Evolutionary conservation across 2,797 vertebrate species (phyloP), one percentile per base, ranked within the genome.

Genomic region (Parauchenoglanis punctatus): DNA sequence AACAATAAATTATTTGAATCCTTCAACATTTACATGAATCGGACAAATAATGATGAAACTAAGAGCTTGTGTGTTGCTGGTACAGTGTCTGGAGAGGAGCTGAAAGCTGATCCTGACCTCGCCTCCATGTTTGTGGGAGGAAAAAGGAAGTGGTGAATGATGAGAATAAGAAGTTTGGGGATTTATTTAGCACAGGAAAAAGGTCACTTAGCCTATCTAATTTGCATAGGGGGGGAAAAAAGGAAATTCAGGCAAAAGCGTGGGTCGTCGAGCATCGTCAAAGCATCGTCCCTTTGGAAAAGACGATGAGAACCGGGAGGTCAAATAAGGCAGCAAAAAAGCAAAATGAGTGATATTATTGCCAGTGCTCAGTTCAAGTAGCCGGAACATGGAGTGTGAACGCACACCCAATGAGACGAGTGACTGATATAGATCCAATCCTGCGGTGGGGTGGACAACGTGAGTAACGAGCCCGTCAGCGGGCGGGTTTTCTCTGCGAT

Each of bases 201-300:
- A 88, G 82, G 65, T 88, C 56, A 89, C 81, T 92, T 92, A 92
- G 90, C 93, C 91, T 86, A 35, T 91, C 88, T 88, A 88, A 89
- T 88, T 94, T 93, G 93, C 93, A 94, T 93, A 93, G 93, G 88
- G 85, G 54, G 65, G 91, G 83, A 80, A 91, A 93, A 56, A 78
- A 20, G 2, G 2, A 61, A 61, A 13, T 31, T 73, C 83, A 81
- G 23, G 44, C 75, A 28, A 85, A 75, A 82, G 40, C 70, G 61
- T 58, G 40, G 1, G 7, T 83, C 52, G 88, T 87, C 89, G 89
- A 58, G 82, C 92, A 91, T 85, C 63, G 85, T 89, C 83, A n/a
- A 86, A 90, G 88, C 86, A 86, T 84, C 83, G 85, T 90, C 88
- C 82, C 81, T 91, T 88, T 87, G 89, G 91, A 89, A 88, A 83